Conservation (phyloP, 2,797 vertebrate genomes). For the Megaceryle alcyon region DNA sequence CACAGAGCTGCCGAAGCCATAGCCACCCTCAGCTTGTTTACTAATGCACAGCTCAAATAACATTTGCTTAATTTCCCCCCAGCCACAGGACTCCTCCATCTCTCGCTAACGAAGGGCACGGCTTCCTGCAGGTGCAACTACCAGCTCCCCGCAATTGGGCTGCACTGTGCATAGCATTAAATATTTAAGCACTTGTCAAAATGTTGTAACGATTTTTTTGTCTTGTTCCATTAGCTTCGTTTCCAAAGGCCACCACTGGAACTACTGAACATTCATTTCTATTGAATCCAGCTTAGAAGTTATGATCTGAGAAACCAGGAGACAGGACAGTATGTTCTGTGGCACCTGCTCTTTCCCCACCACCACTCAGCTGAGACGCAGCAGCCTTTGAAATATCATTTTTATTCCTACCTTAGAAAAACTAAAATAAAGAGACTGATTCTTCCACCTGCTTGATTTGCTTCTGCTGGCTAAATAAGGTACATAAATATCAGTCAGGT, state of each 20-base stretch:
- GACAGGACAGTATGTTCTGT: conserved; percentile 54
- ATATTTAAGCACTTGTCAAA: conserved; percentile 58
- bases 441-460: not conserved
- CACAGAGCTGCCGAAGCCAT: fast-evolving
- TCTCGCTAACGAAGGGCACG: not conserved
- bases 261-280: conserved; percentile 47
- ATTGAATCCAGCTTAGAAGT: conserved; percentile 50
- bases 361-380: not conserved
- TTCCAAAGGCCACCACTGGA: conserved; percentile 62
- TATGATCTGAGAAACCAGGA: conserved; percentile 9
- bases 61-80: not conserved
- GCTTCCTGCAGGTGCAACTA: not conserved
- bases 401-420: conserved; percentile 44
- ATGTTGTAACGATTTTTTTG: conserved; percentile 42
- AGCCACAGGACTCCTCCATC: not conserved
- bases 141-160: not conserved
- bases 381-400: conserved; percentile 34
- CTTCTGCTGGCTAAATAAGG: conserved; percentile 14
- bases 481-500: conserved; percentile 6
- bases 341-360: not conserved
- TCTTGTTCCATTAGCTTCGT: conserved; percentile 58
- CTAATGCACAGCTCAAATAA: not conserved
- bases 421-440: conserved; percentile 50
- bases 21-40: not conserved
- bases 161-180: not conserved